Percentiles rank a stretch among this genome's conserved stretches.
phyloP scores from a whole-genome alignment of 2,797 vertebrate genomes.

The Clarias platycephalus region DNA sequence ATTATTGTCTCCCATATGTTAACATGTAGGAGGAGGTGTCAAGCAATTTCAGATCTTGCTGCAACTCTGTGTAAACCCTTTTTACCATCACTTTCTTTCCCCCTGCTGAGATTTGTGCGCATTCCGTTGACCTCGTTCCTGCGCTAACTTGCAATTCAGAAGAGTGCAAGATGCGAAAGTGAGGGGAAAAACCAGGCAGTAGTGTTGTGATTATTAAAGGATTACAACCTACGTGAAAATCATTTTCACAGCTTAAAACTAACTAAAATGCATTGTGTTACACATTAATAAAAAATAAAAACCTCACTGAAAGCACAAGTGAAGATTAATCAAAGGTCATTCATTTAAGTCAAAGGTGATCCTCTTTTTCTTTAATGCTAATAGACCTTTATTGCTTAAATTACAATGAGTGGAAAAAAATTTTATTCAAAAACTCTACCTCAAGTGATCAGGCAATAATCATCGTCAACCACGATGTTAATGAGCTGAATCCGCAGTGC shows the following conservation, averaged over 20 bases:
- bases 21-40: slow-evolving; percentile 57
- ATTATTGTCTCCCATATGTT: slow-evolving; percentile 57
- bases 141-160: not conserved
- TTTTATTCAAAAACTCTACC: not conserved
- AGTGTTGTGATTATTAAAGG: slow-evolving; percentile 9
- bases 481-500: slow-evolving; percentile 16
- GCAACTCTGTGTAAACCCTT: slow-evolving; percentile 46
- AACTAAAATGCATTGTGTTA: slow-evolving; percentile 16
- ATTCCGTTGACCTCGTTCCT: slow-evolving; percentile 30
- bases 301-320: not conserved
- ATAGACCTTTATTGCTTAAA: not conserved
- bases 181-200: not conserved
- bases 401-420: not conserved
- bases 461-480: not conserved
- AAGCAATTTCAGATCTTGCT: slow-evolving; percentile 52
- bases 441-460: slow-evolving; percentile 17
- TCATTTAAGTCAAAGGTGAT: slow-evolving; percentile 26
- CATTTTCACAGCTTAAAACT: slow-evolving; percentile 29
- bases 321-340: slow-evolving; percentile 26
- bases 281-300: not conserved
- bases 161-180: not conserved
- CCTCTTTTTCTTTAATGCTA: slow-evolving; percentile 54
- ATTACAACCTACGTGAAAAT: slow-evolving; percentile 29
- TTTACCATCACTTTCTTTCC: slow-evolving; percentile 31
- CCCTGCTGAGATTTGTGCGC: slow-evolving; percentile 23